Evolutionary conservation across 2,888 invertebrate species (phyloP).

Genomic region (Harmothoe impar): DNA sequence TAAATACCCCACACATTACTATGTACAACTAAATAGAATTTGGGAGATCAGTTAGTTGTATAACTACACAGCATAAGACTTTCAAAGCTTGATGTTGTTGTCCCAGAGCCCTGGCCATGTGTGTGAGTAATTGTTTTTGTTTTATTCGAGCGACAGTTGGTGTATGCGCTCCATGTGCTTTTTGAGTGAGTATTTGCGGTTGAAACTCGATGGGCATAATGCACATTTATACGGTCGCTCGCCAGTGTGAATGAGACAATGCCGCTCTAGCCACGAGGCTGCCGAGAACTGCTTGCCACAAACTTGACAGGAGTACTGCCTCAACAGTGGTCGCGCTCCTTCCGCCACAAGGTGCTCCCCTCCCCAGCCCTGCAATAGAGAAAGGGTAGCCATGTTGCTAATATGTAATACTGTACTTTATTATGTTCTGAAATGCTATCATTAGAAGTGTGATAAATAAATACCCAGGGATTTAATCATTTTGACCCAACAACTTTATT

Average conservation of each 20-base stretch:
- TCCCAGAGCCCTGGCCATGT: no score
- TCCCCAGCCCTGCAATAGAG: constrained; percentile 20
- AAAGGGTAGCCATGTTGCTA: constrained; percentile 30
- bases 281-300: constrained; percentile 10
- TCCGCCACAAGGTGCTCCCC: not conserved
- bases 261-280: constrained; percentile 1
- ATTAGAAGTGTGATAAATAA: no score
- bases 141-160: not conserved
- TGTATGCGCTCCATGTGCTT: not conserved
- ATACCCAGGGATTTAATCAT: no score
- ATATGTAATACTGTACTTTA: no score
- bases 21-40: no score
- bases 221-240: constrained; percentile 22
- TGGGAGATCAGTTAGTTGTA: no score
- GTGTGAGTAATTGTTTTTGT: no score
- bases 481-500: no score
- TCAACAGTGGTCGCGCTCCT: not conserved
- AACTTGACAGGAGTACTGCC: not conserved
- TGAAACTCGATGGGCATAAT: not conserved
- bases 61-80: no score
- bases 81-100: no score
- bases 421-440: no score
- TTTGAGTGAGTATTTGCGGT: constrained; percentile 11
- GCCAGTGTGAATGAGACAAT: constrained; percentile 10
- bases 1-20: no score